A percentile compares a stretch with the other conserved stretches of the same genome.
These are phyloP conservation scores for Zaprionus africanus DNA, from an alignment of 1,140 invertebrate genomes.

Conservation along the genomic window DNA sequence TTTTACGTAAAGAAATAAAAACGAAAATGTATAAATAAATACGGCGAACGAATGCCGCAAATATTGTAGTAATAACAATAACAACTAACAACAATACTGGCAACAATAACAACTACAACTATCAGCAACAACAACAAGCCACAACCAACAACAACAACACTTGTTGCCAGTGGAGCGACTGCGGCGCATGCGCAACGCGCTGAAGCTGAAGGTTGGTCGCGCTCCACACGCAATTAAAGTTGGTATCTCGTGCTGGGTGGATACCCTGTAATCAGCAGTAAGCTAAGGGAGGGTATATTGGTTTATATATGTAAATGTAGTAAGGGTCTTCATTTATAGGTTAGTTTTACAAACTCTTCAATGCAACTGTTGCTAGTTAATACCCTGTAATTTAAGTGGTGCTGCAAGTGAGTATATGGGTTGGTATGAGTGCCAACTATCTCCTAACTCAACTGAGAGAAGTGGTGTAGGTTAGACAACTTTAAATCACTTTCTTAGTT, in stretches of 20 bases:
- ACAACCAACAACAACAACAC: conserved; percentile 38
- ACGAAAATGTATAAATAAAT: conserved; percentile 71
- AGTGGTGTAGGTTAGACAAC: neutral
- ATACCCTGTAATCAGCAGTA: conserved; percentile 22
- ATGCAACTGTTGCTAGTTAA: neutral
- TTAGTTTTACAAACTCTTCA: neutral
- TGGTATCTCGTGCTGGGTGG: conserved; percentile 21
- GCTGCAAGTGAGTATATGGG: neutral
- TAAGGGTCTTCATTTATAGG: no score
- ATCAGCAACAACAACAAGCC: conserved; percentile 34
- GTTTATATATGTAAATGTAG: neutral
- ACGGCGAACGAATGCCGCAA: conserved; percentile 73
- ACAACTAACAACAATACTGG: conserved; percentile 50
- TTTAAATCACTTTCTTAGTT: rapidly evolving
- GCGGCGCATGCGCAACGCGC: conserved; percentile 59
- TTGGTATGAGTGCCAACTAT: neutral
- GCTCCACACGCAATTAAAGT: conserved; percentile 15
- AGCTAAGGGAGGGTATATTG: neutral
- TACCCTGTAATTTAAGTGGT: neutral
- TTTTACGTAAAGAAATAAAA: conserved; percentile 80
- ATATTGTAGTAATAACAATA: conserved; percentile 77
- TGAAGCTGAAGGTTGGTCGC: conserved; percentile 76
- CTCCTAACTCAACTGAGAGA: neutral
- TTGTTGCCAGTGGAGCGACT: conserved; percentile 14
- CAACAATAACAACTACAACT: conserved; percentile 34